phyloP scores from a whole-genome alignment of 2,888 invertebrate genomes.

The Dilophus febrilis region DNA sequence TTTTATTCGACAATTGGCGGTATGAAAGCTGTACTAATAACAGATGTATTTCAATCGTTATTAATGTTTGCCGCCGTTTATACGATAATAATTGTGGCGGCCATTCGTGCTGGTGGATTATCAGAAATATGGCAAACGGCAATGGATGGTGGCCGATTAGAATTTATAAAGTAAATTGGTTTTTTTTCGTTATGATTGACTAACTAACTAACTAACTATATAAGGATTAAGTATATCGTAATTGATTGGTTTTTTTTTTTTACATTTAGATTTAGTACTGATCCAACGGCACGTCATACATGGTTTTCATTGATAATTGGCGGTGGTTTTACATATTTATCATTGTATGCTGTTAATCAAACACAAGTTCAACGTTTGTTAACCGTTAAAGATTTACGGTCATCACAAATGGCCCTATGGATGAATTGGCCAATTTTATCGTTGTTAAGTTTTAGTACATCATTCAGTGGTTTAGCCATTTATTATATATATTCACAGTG shows the following conservation, averaged over 20 bases:
- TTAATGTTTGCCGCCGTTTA: conserved; percentile 75
- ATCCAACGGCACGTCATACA: conserved; percentile 69
- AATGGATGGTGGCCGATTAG: conserved; percentile 46
- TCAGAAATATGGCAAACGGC: conserved; percentile 55
- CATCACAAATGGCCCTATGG: conserved; percentile 59
- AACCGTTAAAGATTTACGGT: conserved; percentile 49
- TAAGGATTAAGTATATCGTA: no score
- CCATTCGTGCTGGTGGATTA: conserved; percentile 51
- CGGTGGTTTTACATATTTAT: conserved; percentile 62
- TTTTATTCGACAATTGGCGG: conserved; percentile 79
- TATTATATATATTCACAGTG: conserved; percentile 69
- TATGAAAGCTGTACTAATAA: conserved; percentile 79
- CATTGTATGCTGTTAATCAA: conserved; percentile 77
- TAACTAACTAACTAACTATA: no score
- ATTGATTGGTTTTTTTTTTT: background rate
- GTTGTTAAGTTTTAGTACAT: conserved; percentile 53
- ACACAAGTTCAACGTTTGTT: conserved; percentile 61
- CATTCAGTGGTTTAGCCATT: conserved; percentile 63
- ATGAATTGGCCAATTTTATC: conserved; percentile 65
- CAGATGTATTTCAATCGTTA: conserved; percentile 68
- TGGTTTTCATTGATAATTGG: conserved; percentile 70
- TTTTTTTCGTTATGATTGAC: background rate
- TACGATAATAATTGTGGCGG: conserved; percentile 58
- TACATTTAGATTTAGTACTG: conserved; percentile 45
- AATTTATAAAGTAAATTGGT: conserved; percentile 44